These are phyloP conservation scores for Cossypha caffra DNA, from an alignment of 2,797 vertebrate species.

Conservation along the genomic window DNA sequence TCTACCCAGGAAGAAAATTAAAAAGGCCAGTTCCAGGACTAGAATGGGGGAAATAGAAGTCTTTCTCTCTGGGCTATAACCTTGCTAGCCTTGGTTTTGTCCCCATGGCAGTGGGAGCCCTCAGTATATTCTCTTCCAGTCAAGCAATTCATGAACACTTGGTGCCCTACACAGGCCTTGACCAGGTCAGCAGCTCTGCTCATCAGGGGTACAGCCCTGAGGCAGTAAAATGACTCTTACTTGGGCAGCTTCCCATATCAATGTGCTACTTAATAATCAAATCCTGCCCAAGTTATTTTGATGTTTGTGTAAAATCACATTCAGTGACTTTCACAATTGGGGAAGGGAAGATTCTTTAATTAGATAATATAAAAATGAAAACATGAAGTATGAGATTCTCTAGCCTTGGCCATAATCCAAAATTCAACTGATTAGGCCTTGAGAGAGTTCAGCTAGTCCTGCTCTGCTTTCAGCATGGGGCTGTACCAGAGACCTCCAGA, in stretches of 20 bases:
- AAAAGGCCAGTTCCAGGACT: neutral
- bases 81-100: neutral
- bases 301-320: neutral
- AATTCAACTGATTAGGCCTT: neutral
- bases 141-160: neutral
- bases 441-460: neutral
- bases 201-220: neutral
- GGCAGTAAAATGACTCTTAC: neutral
- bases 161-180: neutral
- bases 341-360: neutral
- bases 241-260: neutral
- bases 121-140: neutral
- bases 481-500: neutral
- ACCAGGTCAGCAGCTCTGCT: neutral
- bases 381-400: neutral
- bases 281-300: neutral
- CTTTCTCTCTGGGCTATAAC: neutral
- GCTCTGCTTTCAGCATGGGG: neutral
- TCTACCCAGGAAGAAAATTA: no score
- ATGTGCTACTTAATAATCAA: neutral
- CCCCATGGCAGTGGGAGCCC: neutral
- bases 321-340: neutral
- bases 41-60: neutral
- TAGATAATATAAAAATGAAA: neutral
- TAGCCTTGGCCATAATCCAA: neutral